Conservation (phyloP, 2,113 vertebrate genomes). For the Pluvialis apricaria region DNA sequence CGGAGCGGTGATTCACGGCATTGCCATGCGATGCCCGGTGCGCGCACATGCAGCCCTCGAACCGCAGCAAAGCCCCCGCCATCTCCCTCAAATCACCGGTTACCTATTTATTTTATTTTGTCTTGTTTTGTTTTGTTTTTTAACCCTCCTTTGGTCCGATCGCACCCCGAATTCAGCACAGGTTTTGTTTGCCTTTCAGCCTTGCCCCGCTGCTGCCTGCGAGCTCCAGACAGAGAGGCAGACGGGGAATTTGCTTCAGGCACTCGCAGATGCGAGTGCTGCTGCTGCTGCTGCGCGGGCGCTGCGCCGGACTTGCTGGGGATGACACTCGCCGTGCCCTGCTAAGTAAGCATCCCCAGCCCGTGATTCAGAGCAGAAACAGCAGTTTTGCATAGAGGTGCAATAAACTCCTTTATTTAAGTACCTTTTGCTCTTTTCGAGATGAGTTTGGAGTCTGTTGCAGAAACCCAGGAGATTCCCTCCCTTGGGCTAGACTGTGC, state of each 20-base stretch:
- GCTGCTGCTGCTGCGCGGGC: neutral
- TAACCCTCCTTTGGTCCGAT: neutral
- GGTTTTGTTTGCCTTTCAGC: neutral
- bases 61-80: neutral
- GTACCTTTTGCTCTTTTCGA: neutral
- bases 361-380: neutral
- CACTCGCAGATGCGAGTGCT: neutral
- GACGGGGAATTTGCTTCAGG: constrained; percentile 18
- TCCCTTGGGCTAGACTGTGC: neutral
- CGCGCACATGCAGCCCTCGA: neutral
- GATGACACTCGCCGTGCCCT: neutral
- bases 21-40: neutral
- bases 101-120: neutral
- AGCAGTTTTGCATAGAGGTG: neutral
- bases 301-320: neutral
- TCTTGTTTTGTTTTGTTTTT: too few species aligned
- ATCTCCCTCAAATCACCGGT: neutral
- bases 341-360: neutral
- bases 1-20: constrained; percentile 47
- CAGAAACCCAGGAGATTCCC: neutral
- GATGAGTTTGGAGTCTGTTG: neutral
- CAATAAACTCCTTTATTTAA: neutral
- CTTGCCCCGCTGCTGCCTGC: neutral
- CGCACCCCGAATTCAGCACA: accelerated
- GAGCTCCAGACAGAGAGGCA: constrained; percentile 24